phyloP scores from a whole-genome alignment of 2,888 invertebrate species.

The Cryptus armator region DNA sequence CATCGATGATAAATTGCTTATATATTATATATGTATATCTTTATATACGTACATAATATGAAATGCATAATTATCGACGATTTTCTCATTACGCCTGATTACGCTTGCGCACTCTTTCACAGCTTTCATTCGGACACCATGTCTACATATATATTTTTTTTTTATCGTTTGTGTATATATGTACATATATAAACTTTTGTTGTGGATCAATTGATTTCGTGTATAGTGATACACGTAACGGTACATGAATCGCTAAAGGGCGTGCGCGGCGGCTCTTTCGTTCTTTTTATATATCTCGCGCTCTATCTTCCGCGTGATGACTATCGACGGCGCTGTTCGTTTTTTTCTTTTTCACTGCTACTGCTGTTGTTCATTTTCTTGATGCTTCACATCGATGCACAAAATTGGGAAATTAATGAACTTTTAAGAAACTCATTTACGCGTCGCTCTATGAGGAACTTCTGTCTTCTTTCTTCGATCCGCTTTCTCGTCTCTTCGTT shows the following conservation, averaged over 20 bases:
- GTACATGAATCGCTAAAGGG: slow-evolving; percentile 33
- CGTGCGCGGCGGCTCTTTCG: slow-evolving; percentile 54
- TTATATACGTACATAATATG: slow-evolving; percentile 50
- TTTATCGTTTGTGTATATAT: slow-evolving; percentile 39
- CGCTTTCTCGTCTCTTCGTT: not conserved
- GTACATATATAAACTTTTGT: slow-evolving; percentile 72
- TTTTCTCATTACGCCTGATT: slow-evolving; percentile 9
- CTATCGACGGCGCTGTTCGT: slow-evolving; percentile 39
- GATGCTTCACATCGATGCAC: slow-evolving; percentile 13
- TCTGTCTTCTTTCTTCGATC: slow-evolving; percentile 25
- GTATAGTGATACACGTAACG: slow-evolving; percentile 42
- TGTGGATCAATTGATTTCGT: slow-evolving; percentile 51
- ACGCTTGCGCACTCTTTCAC: slow-evolving; percentile 42
- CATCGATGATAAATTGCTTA: slow-evolving; percentile 52
- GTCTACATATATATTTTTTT: slow-evolving; percentile 26
- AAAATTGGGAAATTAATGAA: slow-evolving; percentile 35
- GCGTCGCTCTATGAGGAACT: slow-evolving; percentile 55
- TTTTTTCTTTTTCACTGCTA: slow-evolving; percentile 17
- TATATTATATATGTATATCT: slow-evolving; percentile 55
- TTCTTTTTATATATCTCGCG: slow-evolving; percentile 48
- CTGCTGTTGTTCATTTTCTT: not conserved
- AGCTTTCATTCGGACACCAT: slow-evolving; percentile 32
- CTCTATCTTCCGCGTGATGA: slow-evolving; percentile 47
- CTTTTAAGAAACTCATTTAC: slow-evolving; percentile 21
- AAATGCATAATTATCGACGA: slow-evolving; percentile 41